phyloP scores from a whole-genome alignment of 2,113 vertebrate genomes.

The Australoheros scitulus region DNA sequence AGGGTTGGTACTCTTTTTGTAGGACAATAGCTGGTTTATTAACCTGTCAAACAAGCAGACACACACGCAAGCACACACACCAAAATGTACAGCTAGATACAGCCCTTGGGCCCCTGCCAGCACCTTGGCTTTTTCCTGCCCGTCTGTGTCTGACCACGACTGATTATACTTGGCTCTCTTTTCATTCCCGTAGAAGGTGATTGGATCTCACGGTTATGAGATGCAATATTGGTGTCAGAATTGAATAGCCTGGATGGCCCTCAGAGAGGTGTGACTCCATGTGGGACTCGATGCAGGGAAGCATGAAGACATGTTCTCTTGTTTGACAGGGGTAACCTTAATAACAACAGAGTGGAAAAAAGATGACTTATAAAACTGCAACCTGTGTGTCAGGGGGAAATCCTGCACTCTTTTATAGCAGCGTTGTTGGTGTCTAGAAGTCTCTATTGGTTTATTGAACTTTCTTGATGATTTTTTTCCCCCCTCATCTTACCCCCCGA shows the following conservation, averaged over 20 bases:
- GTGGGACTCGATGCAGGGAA: conserved; percentile 23
- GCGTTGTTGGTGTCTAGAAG: neutral
- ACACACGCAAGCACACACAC: conserved; percentile 35
- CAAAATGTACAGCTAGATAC: conserved; percentile 14
- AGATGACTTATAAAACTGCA: conserved; percentile 12
- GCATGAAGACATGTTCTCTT: conserved; percentile 36
- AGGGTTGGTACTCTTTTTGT: conserved; percentile 24
- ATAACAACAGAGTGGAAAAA: conserved; percentile 7
- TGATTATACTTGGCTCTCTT: conserved; percentile 56
- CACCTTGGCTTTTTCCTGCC: conserved; percentile 20
- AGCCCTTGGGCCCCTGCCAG: conserved; percentile 52
- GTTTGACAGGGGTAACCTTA: conserved; percentile 40
- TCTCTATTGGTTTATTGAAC: conserved; percentile 15
- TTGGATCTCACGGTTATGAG: conserved; percentile 54
- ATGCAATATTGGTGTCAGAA: conserved; percentile 42
- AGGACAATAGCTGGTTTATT: conserved; percentile 61
- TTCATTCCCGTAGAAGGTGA: conserved; percentile 43
- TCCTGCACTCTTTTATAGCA: neutral
- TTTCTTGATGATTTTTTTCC: neutral
- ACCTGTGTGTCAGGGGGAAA: neutral
- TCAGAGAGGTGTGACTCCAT: conserved; percentile 35
- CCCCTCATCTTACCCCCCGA: neutral
- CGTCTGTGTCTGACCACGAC: conserved; percentile 49
- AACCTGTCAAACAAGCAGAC: conserved; percentile 55
- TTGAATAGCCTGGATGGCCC: conserved; percentile 13